A percentile compares a stretch with the other conserved stretches of the same genome.
Conservation (phyloP, 1,140 invertebrate species). For the Caenorhabditis latens region DNA sequence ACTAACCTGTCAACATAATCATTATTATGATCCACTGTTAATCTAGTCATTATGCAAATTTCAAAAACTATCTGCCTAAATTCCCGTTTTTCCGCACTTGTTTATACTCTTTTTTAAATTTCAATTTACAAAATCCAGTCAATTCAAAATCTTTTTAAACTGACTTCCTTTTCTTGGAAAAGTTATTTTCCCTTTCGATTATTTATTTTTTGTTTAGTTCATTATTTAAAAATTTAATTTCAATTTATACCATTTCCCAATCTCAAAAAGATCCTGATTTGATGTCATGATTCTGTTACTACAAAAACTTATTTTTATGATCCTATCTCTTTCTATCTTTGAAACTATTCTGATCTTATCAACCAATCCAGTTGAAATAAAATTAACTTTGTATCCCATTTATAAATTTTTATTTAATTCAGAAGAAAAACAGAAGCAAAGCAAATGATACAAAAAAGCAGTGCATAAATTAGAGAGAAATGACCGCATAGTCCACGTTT, state of each 20-base stretch:
- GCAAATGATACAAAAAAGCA: not conserved
- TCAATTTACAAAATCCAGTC: not conserved
- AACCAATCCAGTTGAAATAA: slow-evolving; percentile 46
- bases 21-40: not conserved
- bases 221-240: no score
- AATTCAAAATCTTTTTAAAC: slow-evolving; percentile 29
- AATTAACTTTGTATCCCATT: not conserved
- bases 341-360: slow-evolving; percentile 11
- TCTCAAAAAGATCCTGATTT: slow-evolving; percentile 14
- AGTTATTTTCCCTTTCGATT: slow-evolving; percentile 11
- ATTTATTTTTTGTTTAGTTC: not conserved
- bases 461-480: slow-evolving; percentile 23
- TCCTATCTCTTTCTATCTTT: not conserved
- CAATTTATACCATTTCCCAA: not conserved
- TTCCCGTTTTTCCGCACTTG: no score
- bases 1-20: not conserved
- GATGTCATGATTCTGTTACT: slow-evolving; percentile 21
- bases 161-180: slow-evolving; percentile 10
- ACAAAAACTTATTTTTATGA: not conserved
- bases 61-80: not conserved
- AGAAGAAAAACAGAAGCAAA: not conserved
- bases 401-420: not conserved
- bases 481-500: not conserved
- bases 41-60: not conserved
- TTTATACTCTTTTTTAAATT: not conserved